These are phyloP conservation scores for Fringilla coelebs DNA, from an alignment of 2,797 vertebrate genomes.

Conservation along the genomic window DNA sequence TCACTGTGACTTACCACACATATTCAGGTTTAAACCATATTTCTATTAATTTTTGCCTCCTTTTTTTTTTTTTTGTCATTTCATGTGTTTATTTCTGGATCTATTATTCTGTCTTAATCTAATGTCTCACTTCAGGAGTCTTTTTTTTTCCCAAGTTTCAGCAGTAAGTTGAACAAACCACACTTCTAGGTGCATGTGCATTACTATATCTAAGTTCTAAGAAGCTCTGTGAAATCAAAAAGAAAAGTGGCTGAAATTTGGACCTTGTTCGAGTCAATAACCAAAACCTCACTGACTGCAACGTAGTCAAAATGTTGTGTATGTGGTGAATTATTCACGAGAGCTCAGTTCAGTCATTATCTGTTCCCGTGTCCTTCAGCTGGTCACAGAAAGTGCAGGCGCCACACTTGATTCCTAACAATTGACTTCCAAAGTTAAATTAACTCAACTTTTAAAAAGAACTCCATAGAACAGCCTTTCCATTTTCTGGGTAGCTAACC, in stretches of 20 bases:
- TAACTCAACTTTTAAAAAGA: neutral
- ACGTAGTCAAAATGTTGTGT: neutral
- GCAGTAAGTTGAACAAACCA: neutral
- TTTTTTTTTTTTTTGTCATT: neutral
- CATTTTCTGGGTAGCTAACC: neutral
- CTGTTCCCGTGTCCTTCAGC: neutral
- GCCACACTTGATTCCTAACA: neutral
- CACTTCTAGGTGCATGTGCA: rapidly evolving
- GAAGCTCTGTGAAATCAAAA: neutral
- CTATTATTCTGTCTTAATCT: neutral
- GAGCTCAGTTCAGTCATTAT: neutral
- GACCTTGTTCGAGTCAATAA: neutral
- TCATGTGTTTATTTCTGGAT: neutral
- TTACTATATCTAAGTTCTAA: neutral
- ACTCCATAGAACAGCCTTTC: neutral
- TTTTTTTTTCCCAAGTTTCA: neutral
- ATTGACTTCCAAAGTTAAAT: neutral
- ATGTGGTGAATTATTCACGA: neutral
- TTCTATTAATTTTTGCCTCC: neutral
- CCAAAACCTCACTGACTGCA: neutral
- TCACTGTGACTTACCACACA: neutral
- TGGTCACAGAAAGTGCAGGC: neutral
- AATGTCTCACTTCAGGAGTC: neutral
- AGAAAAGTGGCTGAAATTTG: neutral
- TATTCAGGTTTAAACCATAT: neutral